Evolutionary conservation across 2,888 invertebrate genomes (phyloP).

Genomic region (Lasioglossum malachurum): DNA sequence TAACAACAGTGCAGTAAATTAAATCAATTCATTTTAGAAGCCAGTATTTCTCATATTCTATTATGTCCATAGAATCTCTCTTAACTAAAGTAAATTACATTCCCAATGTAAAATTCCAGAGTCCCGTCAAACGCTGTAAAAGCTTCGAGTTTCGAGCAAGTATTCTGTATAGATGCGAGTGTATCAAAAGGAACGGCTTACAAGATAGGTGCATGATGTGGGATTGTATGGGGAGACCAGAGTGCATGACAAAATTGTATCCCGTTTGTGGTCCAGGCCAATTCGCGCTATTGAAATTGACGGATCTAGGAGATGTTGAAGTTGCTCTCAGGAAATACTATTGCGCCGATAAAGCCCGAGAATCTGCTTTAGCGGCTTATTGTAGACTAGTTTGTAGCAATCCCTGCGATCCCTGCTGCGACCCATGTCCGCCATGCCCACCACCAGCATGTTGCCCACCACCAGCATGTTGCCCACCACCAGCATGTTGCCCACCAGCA

Average conservation of each 20-base stretch:
- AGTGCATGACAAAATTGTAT: conserved; percentile 82
- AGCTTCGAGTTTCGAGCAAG: conserved; percentile 82
- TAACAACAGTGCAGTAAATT: background rate
- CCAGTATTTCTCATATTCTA: background rate
- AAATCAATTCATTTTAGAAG: background rate
- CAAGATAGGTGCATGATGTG: conserved; percentile 83
- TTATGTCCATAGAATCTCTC: background rate
- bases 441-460: conserved; percentile 32
- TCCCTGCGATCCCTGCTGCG: conserved; percentile 13
- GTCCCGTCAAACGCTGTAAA: conserved; percentile 75
- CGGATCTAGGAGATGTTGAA: conserved; percentile 78
- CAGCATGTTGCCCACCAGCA: conserved; percentile 3
- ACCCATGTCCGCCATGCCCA: conserved; percentile 24
- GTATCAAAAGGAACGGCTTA: conserved; percentile 83
- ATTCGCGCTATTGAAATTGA: conserved; percentile 78
- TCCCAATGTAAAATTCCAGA: conserved; percentile 61
- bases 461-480: conserved; percentile 5
- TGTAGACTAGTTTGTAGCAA: conserved; percentile 71
- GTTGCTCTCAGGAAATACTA: conserved; percentile 76
- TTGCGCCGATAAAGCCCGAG: conserved; percentile 76
- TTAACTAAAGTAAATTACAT: background rate
- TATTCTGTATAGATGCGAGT: conserved; percentile 81
- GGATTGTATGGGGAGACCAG: conserved; percentile 82
- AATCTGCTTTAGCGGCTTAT: conserved; percentile 78
- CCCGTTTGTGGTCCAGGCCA: conserved; percentile 82